Base-by-base conservation (phyloP, 1,140 invertebrate genomes). In the Aphis craccivora region DNA sequence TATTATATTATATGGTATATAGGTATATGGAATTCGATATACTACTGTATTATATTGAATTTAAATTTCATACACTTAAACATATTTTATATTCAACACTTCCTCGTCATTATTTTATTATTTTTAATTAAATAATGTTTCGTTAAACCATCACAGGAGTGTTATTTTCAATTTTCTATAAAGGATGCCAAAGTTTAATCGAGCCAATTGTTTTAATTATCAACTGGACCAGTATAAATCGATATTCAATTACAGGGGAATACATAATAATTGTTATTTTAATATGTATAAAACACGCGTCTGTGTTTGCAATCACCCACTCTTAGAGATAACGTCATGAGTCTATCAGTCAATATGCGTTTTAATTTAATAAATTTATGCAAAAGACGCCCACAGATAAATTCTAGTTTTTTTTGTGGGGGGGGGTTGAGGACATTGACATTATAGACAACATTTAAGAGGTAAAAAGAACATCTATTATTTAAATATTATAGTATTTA, bases 161-260 rank as follows among this genome's bases (percentile, higher is more conserved):
- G 60, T 76, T 76, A 35, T 76, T 76, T 76, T 76, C 60, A 76
- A n/a, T 76, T 76, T 76, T 14, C 60, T 76, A n/a, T n/a, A 76
- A n/a, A n/a, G 60, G n/a, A 67, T 67, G 14, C 60, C 30, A 76
- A 76, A 76, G n/a, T 76, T n/a, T n/a, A 76, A 76, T 76, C 60
- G 9, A n/a, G 30, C 60, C 30, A 76, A n/a, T 23, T 76, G n/a
- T 67, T 67, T 76, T n/a, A 76, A 76, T 76, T 76, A 76, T 76
- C 60, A 35, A n/a, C 30, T 76, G 30, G 4, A n/a, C 60, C n/a
- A 4, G 7, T 18, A n/a, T 18, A 76, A 20, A 76, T 76, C 30
- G 0, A 76, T 76, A 76, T 76, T 35, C 30, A 76, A n/a, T 76
- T 51, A 76, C 30, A 76, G 60, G 14, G 14, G 11, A 60, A 60